Conservation (phyloP, 2,888 invertebrate species). For the Argynnis bischoffii region DNA sequence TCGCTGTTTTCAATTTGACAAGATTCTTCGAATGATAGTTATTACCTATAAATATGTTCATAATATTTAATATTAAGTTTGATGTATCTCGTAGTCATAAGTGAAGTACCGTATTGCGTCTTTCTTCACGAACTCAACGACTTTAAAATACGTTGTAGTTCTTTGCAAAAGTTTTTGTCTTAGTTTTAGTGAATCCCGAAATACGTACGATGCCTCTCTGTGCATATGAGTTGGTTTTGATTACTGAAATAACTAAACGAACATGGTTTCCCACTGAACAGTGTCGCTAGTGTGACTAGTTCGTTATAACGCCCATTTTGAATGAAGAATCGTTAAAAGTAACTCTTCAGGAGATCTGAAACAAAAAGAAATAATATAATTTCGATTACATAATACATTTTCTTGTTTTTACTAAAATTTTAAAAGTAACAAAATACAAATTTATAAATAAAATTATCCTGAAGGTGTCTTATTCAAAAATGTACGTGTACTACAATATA, state of each 20-base stretch:
- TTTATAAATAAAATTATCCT: no score
- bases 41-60: slow-evolving; percentile 77
- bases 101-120: slow-evolving; percentile 78
- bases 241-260: slow-evolving; percentile 37
- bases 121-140: slow-evolving; percentile 75
- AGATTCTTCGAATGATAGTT: slow-evolving; percentile 71
- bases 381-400: no score
- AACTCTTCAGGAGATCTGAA: slow-evolving; percentile 26
- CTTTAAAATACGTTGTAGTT: slow-evolving; percentile 73
- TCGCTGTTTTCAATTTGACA: slow-evolving; percentile 65
- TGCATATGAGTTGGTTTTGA: slow-evolving; percentile 66
- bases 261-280: slow-evolving; percentile 30
- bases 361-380: slow-evolving; percentile 19
- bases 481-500: no score
- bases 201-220: slow-evolving; percentile 68
- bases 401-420: no score
- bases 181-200: slow-evolving; percentile 74
- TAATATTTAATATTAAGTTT: slow-evolving; percentile 60
- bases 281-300: slow-evolving; percentile 21
- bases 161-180: slow-evolving; percentile 71
- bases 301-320: slow-evolving; percentile 29
- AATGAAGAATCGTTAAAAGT: not conserved
- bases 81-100: slow-evolving; percentile 73
- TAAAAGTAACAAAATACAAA: no score
- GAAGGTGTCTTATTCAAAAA: no score